Base-by-base conservation (phyloP, 1,140 invertebrate species). In the Drosophila nasuta region DNA sequence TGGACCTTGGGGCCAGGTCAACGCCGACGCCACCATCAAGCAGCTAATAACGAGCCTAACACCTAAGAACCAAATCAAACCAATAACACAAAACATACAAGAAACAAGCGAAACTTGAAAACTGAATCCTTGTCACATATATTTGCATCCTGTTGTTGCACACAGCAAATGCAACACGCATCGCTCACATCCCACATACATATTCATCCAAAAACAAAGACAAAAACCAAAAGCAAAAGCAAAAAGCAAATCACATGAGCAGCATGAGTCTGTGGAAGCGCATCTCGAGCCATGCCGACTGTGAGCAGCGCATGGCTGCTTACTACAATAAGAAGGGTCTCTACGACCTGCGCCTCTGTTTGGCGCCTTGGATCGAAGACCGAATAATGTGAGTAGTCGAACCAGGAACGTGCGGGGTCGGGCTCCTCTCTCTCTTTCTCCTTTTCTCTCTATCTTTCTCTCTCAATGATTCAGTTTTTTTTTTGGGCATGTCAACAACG, bases 331-430 rank as follows among this genome's bases (percentile, higher is more conserved):
- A 90, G 73, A 91, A 92, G 77, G 91, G 90, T 68, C 87, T 91
- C 33, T 75, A 82, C 20, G 92, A 92, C 64, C 73, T 92, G 78
- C 92, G 92, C 54, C 70, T 89, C 58, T 82, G 79, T 70, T 79
- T 92, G 72, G 91, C 91, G 71, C 74, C 80, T 60, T 92, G 91
- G 92, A 92, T 92, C 70, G 92, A 92, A 82, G 82, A 92, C 63
- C 78, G 80, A 76, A 91, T 92, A 81, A 91, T 92, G 91, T 91
- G 81, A 91, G 92, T 92, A 92, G 77, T 64, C n/a, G 49, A 20
- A 17, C 46, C 8, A 49, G 46, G 46, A 13, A 30, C 33, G 25
- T 25, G 20, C 20, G 20, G 20, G 20, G 20, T 25, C 3, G 51
- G 51, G 11, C 51, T 33, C 3, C 5, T 5, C 33, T 5, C 35